Conservation (phyloP, 35 echinoderm and acorn worm genomes). For the Patiria miniata region DNA sequence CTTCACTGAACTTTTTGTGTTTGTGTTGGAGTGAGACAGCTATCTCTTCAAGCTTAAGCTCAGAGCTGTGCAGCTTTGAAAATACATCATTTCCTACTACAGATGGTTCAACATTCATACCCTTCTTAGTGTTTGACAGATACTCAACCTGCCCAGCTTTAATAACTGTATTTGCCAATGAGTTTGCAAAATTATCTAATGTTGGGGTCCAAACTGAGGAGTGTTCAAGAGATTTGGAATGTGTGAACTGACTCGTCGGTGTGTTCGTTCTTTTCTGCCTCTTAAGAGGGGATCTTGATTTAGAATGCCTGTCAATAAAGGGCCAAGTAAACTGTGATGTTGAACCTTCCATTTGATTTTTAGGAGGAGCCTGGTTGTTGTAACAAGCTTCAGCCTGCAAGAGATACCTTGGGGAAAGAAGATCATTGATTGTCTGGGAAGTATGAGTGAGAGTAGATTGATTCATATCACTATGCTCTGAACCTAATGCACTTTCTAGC, state of each 20-base stretch:
- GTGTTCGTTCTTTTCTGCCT: not conserved
- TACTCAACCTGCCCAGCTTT: conserved; percentile 16
- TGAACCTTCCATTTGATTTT: not conserved
- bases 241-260: not conserved
- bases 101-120: not conserved
- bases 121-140: not conserved
- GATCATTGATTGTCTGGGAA: conserved; percentile 27
- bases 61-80: not conserved
- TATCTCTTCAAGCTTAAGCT: conserved; percentile 17
- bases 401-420: conserved; percentile 24
- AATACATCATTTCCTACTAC: not conserved
- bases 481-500: conserved; percentile 1
- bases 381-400: conserved; percentile 29
- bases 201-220: not conserved
- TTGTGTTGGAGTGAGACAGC: not conserved
- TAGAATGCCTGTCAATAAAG: conserved; percentile 7
- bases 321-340: not conserved
- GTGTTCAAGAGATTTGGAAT: not conserved
- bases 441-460: not conserved
- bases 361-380: not conserved
- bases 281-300: conserved; percentile 21
- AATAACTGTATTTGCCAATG: not conserved
- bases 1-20: not conserved
- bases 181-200: conserved; percentile 2
- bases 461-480: not conserved